These are phyloP conservation scores for Muntiacus muntjak DNA, from an alignment of 2,113 vertebrate species.

Conservation along the genomic window DNA sequence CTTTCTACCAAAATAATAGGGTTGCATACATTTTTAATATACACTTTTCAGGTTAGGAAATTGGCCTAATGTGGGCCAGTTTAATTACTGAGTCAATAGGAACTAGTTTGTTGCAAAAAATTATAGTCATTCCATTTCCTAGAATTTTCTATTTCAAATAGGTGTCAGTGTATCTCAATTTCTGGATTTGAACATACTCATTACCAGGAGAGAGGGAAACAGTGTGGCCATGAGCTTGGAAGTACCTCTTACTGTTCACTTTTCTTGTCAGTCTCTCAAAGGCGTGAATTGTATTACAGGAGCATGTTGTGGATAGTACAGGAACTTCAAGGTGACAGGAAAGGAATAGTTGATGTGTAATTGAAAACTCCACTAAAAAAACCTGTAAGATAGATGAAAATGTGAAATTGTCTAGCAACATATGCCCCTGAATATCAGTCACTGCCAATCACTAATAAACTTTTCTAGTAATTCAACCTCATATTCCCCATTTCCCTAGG, in stretches of 20 bases:
- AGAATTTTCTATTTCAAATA: neutral
- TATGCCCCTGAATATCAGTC: constrained; percentile 17
- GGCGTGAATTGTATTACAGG: neutral
- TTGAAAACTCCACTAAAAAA: neutral
- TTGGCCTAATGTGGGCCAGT: neutral
- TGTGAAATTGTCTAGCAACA: neutral
- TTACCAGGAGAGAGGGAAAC: neutral
- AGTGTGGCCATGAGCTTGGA: neutral
- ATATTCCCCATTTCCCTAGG: neutral
- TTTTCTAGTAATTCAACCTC: neutral
- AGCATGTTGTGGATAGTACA: neutral
- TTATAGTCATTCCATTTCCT: neutral
- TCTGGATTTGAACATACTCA: neutral
- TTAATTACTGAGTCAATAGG: neutral
- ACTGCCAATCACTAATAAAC: constrained; percentile 26
- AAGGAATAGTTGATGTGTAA: constrained; percentile 7
- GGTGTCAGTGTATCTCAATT: neutral
- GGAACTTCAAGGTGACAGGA: constrained; percentile 36
- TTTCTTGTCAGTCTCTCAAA: constrained; percentile 30
- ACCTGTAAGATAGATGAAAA: constrained; percentile 3
- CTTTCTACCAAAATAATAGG: neutral
- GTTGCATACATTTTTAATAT: neutral
- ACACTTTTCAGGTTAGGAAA: neutral
- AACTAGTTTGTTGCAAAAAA: neutral
- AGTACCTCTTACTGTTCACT: neutral